Base-by-base conservation (phyloP, 2,888 invertebrate species). In the Diaperis boleti region DNA sequence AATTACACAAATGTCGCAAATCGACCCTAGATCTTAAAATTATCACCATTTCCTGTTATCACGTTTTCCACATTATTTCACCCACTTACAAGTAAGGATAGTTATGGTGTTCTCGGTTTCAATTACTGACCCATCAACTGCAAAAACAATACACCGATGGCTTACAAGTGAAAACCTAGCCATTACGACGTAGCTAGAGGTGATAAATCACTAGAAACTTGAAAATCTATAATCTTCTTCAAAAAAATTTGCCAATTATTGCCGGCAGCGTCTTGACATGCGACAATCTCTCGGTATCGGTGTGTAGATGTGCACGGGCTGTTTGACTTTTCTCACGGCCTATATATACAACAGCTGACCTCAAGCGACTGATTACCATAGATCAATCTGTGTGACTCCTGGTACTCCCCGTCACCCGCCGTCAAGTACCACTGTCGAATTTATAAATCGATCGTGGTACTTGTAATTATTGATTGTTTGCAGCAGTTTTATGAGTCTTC, bases 321-420 rank as follows among this genome's bases (percentile, higher is more conserved):
- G 44, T 35, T 56, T 56, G 37, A 56, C 56, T 68, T 67, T 71
- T 71, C 71, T 70, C 71, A 71, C 71, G 71, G 67, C 63, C 69
- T 47, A 68, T 65, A 64, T 42, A 41, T 67, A 64, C 65, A 57
- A 45, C 45, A 57, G 59, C 57, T 71, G 71, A 71, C 69, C 69
- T 67, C 31, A 54, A 54, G 56, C 63, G 62, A 65, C 66, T 67
- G 67, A 69, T 69, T 72, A 68, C 62, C 70, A 72, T 69, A 71
- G 70, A 55, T 55, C 55, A 31, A 55, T 55, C 55, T 41, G 17
- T n/a, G n/a, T 26, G 33, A 67, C 70, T 70, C 66, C 71, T 60
- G 69, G 67, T 66, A 66, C 55, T 55, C 49, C 20, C 35, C 10
- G 29, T 44, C 26, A 10, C 29, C 45, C 45, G 33, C 33, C 33